A percentile compares a stretch with the other conserved stretches of the same genome.
phyloP scores from a whole-genome alignment of 2,113 vertebrate genomes.

The Hydrolagus affinis region DNA sequence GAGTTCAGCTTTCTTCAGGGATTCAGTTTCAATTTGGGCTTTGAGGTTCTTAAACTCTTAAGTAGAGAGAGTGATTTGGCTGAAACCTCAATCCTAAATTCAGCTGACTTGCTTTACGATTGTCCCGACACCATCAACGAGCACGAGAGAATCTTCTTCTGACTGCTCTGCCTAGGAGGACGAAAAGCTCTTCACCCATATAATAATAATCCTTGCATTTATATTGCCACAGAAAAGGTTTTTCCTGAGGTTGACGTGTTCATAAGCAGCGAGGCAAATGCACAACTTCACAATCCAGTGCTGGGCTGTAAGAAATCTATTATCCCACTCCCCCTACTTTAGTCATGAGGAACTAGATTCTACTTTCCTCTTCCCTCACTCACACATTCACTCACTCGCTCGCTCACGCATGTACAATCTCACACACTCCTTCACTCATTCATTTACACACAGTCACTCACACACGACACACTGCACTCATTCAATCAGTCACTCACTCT shows the following conservation, averaged over 20 bases:
- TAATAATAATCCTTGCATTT: too few relatives aligned
- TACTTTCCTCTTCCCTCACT: too few relatives aligned
- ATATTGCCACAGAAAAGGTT: not conserved
- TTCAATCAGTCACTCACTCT: too few relatives aligned
- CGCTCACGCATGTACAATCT: too few relatives aligned
- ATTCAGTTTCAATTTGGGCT: not conserved
- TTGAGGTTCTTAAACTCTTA: not conserved
- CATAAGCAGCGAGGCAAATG: not conserved
- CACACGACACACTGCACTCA: too few relatives aligned
- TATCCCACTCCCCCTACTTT: not conserved
- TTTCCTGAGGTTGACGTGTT: not conserved
- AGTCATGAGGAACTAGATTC: too few relatives aligned
- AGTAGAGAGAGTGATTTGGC: not conserved
- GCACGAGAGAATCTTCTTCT: not conserved
- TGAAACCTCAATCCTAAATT: not conserved
- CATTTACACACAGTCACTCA: too few relatives aligned
- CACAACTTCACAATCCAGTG: not conserved
- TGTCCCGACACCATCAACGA: not conserved
- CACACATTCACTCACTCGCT: too few relatives aligned
- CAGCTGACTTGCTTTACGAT: not conserved
- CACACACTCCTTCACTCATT: too few relatives aligned
- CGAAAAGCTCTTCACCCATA: not conserved
- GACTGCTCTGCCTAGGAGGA: not conserved
- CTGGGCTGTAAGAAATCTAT: not conserved
- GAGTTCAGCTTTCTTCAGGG: not conserved